These are phyloP conservation scores for Sebastes cheni DNA, from an alignment of 2,797 vertebrate genomes.

Conservation along the genomic window DNA sequence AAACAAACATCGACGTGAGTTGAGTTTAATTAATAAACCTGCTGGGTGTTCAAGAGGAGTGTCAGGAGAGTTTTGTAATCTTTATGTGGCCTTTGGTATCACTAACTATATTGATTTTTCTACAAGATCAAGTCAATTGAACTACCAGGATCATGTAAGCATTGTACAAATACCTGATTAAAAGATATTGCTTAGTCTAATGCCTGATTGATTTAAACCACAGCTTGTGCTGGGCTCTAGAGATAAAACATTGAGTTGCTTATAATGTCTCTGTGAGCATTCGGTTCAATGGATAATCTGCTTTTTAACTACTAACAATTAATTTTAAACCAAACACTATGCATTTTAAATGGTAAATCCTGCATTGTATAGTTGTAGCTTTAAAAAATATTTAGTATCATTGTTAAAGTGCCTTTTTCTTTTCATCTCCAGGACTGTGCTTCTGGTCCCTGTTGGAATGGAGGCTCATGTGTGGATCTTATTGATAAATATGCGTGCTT, in stretches of 20 bases:
- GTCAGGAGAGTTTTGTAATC: conserved; percentile 37
- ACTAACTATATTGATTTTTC: conserved; percentile 66
- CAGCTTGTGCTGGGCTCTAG: conserved; percentile 67
- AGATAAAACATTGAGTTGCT: conserved; percentile 73
- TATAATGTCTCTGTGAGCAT: conserved; percentile 47
- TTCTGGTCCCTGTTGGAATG: conserved; percentile 79
- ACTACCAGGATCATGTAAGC: conserved; percentile 63
- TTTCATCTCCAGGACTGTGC: conserved; percentile 81
- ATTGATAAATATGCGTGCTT: conserved; percentile 80
- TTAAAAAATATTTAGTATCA: not conserved
- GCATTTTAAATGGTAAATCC: not conserved
- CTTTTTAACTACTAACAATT: conserved; percentile 72
- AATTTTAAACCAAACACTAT: conserved; percentile 28
- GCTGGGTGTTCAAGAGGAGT: conserved; percentile 15
- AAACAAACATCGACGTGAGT: conserved; percentile 86
- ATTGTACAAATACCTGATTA: conserved; percentile 77
- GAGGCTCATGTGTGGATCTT: conserved; percentile 84
- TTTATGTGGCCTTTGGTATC: conserved; percentile 58
- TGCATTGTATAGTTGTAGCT: not conserved
- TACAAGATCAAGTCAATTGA: conserved; percentile 61
- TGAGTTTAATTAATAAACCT: conserved; percentile 42
- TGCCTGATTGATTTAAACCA: conserved; percentile 83
- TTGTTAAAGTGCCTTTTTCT: not conserved
- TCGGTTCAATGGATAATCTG: conserved; percentile 76
- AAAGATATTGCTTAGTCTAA: conserved; percentile 69